Evolutionary conservation across 2,113 vertebrate genomes (phyloP).

Genomic region (Phodopus roborovskii): DNA sequence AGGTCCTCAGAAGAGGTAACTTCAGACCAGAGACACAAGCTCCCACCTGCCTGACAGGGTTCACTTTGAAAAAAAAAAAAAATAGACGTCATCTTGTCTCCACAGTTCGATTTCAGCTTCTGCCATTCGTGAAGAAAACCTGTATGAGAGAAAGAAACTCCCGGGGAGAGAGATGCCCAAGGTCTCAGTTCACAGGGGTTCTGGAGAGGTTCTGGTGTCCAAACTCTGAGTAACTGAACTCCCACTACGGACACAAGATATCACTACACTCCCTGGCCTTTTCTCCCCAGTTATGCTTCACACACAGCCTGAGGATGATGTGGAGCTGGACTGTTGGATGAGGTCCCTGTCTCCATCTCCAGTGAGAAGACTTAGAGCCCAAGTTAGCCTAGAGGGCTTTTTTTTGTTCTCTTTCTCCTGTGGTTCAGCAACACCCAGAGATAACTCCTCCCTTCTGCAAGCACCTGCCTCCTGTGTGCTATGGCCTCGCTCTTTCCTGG

Average conservation of each 20-base stretch:
- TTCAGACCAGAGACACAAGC: fast-evolving
- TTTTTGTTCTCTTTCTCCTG: background rate
- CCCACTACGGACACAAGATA: fast-evolving
- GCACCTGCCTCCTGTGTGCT: background rate
- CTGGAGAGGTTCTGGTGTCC: background rate
- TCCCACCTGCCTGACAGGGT: fast-evolving
- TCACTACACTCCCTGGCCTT: background rate
- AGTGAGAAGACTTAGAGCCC: background rate
- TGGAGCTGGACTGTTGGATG: background rate
- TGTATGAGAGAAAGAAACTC: background rate
- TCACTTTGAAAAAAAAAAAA: background rate
- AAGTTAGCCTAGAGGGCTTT: fast-evolving
- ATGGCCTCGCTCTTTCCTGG: background rate
- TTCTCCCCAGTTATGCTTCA: background rate
- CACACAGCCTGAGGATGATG: fast-evolving
- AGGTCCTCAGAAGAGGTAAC: background rate
- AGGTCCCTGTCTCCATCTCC: background rate
- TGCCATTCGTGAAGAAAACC: background rate
- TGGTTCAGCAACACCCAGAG: fast-evolving
- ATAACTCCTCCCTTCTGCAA: no score
- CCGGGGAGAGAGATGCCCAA: fast-evolving
- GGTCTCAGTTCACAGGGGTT: background rate
- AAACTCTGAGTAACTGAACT: background rate
- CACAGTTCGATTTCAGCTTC: background rate
- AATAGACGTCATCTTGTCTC: background rate